Conservation (phyloP, 2,113 vertebrate genomes). For the Sylvilagus bachmani region DNA sequence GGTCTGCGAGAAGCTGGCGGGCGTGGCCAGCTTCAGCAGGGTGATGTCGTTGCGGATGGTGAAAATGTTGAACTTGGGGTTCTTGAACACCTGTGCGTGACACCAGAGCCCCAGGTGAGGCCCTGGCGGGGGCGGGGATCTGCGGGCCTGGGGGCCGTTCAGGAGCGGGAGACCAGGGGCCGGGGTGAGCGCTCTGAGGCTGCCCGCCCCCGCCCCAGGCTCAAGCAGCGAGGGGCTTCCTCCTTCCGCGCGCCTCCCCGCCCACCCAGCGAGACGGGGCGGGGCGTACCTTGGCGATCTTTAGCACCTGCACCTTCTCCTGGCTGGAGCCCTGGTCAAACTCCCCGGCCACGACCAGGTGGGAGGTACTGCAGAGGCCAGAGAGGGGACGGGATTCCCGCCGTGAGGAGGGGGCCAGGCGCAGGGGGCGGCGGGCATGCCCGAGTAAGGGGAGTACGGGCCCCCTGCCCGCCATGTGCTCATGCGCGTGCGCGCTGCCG, state of each 20-base stretch:
- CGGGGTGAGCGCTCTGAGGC: not conserved
- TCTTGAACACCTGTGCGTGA: constrained; percentile 88
- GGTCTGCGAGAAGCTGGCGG: constrained; percentile 77
- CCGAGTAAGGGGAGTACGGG: no score
- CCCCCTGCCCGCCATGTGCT: not conserved
- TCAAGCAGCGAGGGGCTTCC: not conserved
- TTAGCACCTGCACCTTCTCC: constrained; percentile 88
- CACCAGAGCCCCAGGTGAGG: constrained; percentile 79
- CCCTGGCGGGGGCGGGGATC: no score
- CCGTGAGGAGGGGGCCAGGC: accelerated
- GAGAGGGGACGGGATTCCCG: not conserved
- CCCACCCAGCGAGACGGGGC: accelerated
- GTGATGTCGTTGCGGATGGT: constrained; percentile 91
- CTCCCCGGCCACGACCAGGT: constrained; percentile 91
- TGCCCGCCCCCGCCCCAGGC: not conserved
- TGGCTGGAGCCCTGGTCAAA: constrained; percentile 88
- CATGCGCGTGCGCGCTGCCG: no score
- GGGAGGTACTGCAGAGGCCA: constrained; percentile 84
- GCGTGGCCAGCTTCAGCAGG: constrained; percentile 89
- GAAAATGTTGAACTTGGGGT: constrained; percentile 87
- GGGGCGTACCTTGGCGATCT: constrained; percentile 86
- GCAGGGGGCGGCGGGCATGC: no score
- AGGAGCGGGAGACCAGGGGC: not conserved
- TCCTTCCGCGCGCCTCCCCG: not conserved
- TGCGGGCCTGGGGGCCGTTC: accelerated